Conservation (phyloP, 2,888 invertebrate genomes). For the Tetheella fluctuosa region DNA sequence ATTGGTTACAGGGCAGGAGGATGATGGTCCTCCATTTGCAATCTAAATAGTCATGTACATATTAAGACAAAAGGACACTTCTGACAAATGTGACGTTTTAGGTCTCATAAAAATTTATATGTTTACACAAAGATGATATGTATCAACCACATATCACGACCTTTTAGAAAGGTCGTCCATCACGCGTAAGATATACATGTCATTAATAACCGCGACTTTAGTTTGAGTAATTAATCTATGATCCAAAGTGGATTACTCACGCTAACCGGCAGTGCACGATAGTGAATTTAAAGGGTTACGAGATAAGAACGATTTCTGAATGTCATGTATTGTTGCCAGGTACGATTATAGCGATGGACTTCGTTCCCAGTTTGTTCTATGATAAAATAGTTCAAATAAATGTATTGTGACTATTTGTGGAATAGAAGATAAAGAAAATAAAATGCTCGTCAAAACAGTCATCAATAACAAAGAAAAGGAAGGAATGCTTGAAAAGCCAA, state of each 20-base stretch:
- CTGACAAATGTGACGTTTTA: too few relatives aligned
- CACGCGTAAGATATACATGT: neutral
- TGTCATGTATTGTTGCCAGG: constrained; percentile 28
- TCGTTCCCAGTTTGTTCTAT: constrained; percentile 24
- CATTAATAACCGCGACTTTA: neutral
- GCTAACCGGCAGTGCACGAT: constrained; percentile 1
- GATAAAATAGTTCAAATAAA: neutral
- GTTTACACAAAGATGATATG: neutral
- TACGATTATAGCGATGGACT: constrained; percentile 25
- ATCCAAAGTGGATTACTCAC: constrained; percentile 6
- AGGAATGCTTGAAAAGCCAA: neutral
- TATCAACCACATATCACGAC: neutral
- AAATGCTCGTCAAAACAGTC: neutral
- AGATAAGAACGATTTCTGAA: constrained; percentile 32
- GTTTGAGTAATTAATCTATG: neutral
- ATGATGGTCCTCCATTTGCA: too few relatives aligned
- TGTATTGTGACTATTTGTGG: neutral
- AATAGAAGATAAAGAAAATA: neutral
- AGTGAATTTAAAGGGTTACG: constrained; percentile 16
- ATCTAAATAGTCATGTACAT: too few relatives aligned
- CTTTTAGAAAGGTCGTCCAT: neutral
- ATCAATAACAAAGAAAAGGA: neutral
- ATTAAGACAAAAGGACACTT: too few relatives aligned
- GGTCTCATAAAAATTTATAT: too few relatives aligned
- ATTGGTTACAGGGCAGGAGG: too few relatives aligned